Conservation (phyloP, 2,888 invertebrate genomes). For the Hoplodrina blanda region DNA sequence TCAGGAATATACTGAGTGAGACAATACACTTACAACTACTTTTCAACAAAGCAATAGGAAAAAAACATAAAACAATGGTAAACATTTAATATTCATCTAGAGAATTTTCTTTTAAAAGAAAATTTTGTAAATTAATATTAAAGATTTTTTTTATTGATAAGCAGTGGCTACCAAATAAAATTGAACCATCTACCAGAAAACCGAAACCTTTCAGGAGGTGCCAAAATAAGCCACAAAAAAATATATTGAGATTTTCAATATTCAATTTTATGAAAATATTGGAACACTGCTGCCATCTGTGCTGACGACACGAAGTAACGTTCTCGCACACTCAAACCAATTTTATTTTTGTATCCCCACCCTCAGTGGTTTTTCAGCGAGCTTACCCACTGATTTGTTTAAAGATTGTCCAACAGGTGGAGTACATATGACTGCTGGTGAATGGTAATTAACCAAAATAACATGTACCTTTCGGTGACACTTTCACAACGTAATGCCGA, state of each 20-base stretch:
- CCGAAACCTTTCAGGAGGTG: background rate
- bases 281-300: constrained; percentile 54
- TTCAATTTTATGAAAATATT: constrained; percentile 5
- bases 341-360: constrained; percentile 35
- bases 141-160: too few species aligned
- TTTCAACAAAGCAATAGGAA: background rate
- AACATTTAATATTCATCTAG: too few species aligned
- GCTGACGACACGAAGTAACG: constrained; percentile 17
- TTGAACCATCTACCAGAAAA: background rate
- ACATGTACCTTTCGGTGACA: background rate
- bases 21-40: background rate
- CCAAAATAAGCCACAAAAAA: background rate
- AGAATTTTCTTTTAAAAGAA: too few species aligned
- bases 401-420: constrained; percentile 48
- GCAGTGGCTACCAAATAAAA: background rate
- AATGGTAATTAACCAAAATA: constrained; percentile 20
- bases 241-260: background rate
- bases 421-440: constrained; percentile 4
- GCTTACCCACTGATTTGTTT: constrained; percentile 31
- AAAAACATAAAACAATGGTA: background rate
- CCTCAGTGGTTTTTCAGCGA: constrained; percentile 11
- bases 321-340: constrained; percentile 2
- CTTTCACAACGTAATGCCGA: constrained; percentile 14
- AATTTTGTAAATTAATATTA: too few species aligned
- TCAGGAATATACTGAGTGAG: background rate